phyloP scores from a whole-genome alignment of 2,888 invertebrate species.

The Melanchra persicariae region DNA sequence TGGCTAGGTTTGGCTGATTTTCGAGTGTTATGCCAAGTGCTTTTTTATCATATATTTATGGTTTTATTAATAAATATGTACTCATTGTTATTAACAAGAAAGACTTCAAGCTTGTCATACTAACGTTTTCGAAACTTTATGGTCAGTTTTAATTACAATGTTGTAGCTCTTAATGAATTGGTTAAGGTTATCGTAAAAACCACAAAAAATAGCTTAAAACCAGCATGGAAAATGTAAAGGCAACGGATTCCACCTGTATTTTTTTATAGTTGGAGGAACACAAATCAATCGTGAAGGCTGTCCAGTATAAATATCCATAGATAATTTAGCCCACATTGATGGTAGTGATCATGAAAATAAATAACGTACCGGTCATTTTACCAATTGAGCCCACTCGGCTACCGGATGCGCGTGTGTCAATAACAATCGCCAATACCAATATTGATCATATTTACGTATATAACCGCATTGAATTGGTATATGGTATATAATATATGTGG shows the following conservation, averaged over 20 bases:
- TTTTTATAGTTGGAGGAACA: constrained; percentile 35
- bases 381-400: constrained; percentile 68
- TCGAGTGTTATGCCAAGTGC: constrained; percentile 37
- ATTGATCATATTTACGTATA: constrained; percentile 55
- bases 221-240: constrained; percentile 5
- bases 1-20: constrained; percentile 2
- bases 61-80: constrained; percentile 25
- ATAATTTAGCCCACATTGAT: constrained; percentile 55
- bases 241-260: constrained; percentile 30
- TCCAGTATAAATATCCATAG: constrained; percentile 43
- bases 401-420: constrained; percentile 71
- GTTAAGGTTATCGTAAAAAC: not conserved
- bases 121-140: not conserved
- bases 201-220: constrained; percentile 22
- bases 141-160: constrained; percentile 7
- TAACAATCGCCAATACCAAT: constrained; percentile 67
- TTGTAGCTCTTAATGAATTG: constrained; percentile 4
- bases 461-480: constrained; percentile 21
- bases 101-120: not conserved
- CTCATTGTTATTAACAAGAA: constrained; percentile 5
- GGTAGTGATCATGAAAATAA: constrained; percentile 65
- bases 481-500: not conserved
- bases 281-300: constrained; percentile 56
- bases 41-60: constrained; percentile 22
- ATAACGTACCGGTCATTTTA: constrained; percentile 68